These are phyloP conservation scores for Patiria pectinifera DNA, from an alignment of 53 echinoderm and acorn worm species.

Conservation along the genomic window DNA sequence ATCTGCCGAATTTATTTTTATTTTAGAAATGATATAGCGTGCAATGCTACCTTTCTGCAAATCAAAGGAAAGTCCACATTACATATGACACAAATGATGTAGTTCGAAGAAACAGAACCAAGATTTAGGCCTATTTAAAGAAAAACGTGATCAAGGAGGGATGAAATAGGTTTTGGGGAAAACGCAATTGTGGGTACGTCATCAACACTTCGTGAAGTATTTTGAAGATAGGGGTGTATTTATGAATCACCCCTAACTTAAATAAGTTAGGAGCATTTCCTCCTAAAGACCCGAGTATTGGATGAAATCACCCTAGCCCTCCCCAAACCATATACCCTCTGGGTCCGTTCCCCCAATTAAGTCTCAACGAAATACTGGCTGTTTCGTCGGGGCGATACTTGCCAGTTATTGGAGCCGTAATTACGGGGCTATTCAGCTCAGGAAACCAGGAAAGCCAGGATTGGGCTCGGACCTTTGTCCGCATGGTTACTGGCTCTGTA, in stretches of 20 bases:
- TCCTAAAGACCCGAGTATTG: neutral
- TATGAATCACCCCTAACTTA: no score
- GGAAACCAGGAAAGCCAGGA: neutral
- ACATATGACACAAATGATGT: no score
- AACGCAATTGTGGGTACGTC: no score
- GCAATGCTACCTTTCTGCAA: no score
- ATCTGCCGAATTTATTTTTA: no score
- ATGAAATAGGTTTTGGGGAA: neutral
- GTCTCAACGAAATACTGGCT: neutral
- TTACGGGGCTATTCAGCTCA: conserved; percentile 33
- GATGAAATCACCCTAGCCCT: neutral
- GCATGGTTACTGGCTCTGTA: neutral
- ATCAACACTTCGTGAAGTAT: no score
- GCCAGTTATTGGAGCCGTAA: conserved; percentile 12
- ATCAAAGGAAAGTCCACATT: no score
- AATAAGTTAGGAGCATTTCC: no score
- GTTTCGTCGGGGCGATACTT: neutral
- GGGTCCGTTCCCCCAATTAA: neutral
- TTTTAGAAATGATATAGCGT: no score
- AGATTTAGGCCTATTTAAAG: neutral
- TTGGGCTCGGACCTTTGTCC: conserved; percentile 16
- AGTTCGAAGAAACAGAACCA: neutral
- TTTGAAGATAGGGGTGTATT: no score
- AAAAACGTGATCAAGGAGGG: neutral
- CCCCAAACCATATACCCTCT: neutral